These are phyloP conservation scores for Himalopsyche tibetana DNA, from an alignment of 2,888 invertebrate species.

Conservation along the genomic window DNA sequence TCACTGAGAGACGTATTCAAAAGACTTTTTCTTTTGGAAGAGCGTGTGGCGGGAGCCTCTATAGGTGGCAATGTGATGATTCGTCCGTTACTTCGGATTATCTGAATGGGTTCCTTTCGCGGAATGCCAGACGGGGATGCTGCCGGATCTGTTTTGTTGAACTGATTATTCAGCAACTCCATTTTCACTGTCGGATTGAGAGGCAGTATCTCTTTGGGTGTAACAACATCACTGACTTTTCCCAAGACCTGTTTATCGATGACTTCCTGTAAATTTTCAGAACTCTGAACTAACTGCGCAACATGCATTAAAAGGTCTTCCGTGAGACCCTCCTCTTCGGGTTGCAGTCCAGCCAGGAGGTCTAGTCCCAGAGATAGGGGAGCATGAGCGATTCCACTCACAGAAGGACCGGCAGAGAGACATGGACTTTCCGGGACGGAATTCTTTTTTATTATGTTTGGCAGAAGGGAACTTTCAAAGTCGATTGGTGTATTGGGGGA, in stretches of 20 bases:
- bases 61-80: constrained; percentile 88
- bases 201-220: constrained; percentile 49
- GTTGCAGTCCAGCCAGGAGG: constrained; percentile 78
- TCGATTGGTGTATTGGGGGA: constrained; percentile 1
- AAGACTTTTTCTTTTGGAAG: constrained; percentile 82
- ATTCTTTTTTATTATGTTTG: constrained; percentile 66
- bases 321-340: constrained; percentile 82
- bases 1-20: constrained; percentile 48
- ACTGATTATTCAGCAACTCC: not conserved
- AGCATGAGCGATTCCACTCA: constrained; percentile 71
- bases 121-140: constrained; percentile 23
- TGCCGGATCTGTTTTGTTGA: not conserved
- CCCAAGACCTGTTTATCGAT: constrained; percentile 82
- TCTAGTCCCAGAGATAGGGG: constrained; percentile 79
- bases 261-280: constrained; percentile 83
- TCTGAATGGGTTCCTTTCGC: constrained; percentile 81
- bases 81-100: constrained; percentile 84
- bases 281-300: constrained; percentile 83
- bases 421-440: constrained; percentile 68
- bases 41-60: constrained; percentile 88
- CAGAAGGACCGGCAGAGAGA: constrained; percentile 49
- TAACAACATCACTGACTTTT: constrained; percentile 68
- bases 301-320: constrained; percentile 85
- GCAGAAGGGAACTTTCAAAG: constrained; percentile 2
- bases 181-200: constrained; percentile 2